Evolutionary conservation across 2,113 vertebrate species (phyloP).

Genomic region (Pantherophis guttatus): DNA sequence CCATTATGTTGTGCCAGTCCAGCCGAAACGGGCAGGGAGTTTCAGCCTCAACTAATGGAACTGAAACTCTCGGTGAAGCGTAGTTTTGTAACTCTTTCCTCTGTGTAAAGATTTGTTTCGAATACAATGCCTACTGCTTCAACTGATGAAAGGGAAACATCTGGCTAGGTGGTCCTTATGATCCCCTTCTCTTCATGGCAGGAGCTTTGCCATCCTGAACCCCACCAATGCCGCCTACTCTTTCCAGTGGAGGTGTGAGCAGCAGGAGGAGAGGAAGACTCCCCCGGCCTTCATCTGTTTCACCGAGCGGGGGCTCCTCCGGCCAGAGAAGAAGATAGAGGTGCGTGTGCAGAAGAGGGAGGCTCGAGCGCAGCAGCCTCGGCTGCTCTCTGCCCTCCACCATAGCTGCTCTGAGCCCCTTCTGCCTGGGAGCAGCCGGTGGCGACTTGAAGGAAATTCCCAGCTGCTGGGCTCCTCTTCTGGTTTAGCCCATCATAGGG

Average conservation of each 20-base stretch:
- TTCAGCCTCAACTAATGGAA: neutral
- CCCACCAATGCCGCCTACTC: constrained; percentile 77
- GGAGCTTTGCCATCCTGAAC: constrained; percentile 82
- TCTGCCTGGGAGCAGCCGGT: fast-evolving
- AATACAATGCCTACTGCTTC: neutral
- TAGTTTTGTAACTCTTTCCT: neutral
- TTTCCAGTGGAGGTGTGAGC: constrained; percentile 82
- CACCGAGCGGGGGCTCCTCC: constrained; percentile 71
- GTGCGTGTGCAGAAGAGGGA: constrained; percentile 56
- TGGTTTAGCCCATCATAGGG: neutral
- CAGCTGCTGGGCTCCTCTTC: neutral
- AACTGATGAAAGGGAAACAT: neutral
- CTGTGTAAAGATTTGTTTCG: neutral
- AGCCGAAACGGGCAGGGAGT: neutral
- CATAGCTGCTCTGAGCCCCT: neutral
- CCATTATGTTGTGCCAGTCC: neutral
- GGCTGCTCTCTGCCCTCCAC: neutral
- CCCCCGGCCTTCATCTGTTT: constrained; percentile 77
- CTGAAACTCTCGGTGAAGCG: neutral
- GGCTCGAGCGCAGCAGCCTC: neutral
- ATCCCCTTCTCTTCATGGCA: constrained; percentile 48
- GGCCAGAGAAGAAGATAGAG: constrained; percentile 79
- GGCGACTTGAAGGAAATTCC: neutral
- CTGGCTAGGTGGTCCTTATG: neutral
- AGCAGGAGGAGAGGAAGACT: constrained; percentile 48